phyloP scores from a whole-genome alignment of 1,140 invertebrate genomes.

The Cepaea nemoralis region DNA sequence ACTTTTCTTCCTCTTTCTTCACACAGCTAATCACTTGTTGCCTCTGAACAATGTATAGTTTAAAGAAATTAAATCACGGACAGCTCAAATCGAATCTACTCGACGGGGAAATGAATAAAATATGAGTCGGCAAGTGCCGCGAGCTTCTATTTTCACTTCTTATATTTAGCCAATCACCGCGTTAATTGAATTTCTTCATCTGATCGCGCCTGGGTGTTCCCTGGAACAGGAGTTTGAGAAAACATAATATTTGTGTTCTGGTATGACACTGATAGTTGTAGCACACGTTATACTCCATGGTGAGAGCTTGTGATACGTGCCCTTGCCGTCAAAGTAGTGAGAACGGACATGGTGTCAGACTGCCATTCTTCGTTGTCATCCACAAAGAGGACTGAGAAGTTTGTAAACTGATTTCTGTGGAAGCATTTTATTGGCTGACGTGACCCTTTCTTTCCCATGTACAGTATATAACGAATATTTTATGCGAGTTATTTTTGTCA shows the following conservation, averaged over 20 bases:
- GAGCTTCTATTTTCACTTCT: conserved; percentile 35
- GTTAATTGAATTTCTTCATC: conserved; percentile 39
- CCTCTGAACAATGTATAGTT: not conserved
- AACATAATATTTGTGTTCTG: conserved; percentile 21
- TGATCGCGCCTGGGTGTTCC: not conserved
- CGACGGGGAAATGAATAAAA: conserved; percentile 36
- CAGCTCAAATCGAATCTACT: conserved; percentile 22
- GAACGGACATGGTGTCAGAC: too few relatives aligned
- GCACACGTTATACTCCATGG: too few relatives aligned
- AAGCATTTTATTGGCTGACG: too few relatives aligned
- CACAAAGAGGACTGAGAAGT: too few relatives aligned
- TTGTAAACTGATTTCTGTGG: too few relatives aligned
- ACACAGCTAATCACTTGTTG: conserved; percentile 1
- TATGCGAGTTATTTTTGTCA: too few relatives aligned
- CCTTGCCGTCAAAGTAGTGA: too few relatives aligned
- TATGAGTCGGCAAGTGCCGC: conserved; percentile 27
- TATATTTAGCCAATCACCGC: conserved; percentile 35
- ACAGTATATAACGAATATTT: too few relatives aligned
- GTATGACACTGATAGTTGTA: not conserved
- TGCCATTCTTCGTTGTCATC: too few relatives aligned
- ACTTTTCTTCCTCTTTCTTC: not conserved
- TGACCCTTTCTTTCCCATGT: too few relatives aligned
- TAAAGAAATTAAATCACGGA: conserved; percentile 35
- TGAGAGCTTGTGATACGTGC: too few relatives aligned
- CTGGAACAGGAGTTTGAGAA: not conserved